Conservation (phyloP, 92 coral and sea anemone species). For the Diadumene lineata region DNA sequence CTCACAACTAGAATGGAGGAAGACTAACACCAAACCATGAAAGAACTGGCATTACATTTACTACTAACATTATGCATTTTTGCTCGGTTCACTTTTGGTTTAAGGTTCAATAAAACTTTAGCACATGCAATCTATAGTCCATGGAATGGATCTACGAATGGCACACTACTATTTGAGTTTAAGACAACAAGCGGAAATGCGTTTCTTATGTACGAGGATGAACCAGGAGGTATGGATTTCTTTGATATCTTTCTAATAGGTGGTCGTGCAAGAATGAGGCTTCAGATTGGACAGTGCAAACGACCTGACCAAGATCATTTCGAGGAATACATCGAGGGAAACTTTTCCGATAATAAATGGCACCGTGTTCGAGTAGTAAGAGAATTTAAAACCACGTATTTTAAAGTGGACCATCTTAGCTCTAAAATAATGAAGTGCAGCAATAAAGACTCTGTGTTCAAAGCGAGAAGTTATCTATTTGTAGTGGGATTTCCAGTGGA, state of each 20-base stretch:
- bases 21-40: constrained; percentile 39
- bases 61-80: constrained; percentile 21
- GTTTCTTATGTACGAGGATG: constrained; percentile 69
- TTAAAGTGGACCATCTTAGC: constrained; percentile 48
- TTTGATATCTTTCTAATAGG: constrained; percentile 50
- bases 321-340: constrained; percentile 28
- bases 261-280: constrained; percentile 56
- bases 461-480: constrained; percentile 31
- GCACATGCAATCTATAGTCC: constrained; percentile 36
- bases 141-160: constrained; percentile 57
- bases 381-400: constrained; percentile 45
- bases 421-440: constrained; percentile 24
- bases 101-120: constrained; percentile 30
- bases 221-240: constrained; percentile 58
- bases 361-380: constrained; percentile 52
- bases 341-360: constrained; percentile 61
- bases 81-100: constrained; percentile 7
- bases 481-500: constrained; percentile 57
- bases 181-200: constrained; percentile 68
- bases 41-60: constrained; percentile 8
- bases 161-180: constrained; percentile 60
- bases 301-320: neutral
- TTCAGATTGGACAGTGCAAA: constrained; percentile 40
- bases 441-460: constrained; percentile 36
- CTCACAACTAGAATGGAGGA: constrained; percentile 28